Conservation (phyloP, 1,140 invertebrate species). For the Microplitis demolitor region DNA sequence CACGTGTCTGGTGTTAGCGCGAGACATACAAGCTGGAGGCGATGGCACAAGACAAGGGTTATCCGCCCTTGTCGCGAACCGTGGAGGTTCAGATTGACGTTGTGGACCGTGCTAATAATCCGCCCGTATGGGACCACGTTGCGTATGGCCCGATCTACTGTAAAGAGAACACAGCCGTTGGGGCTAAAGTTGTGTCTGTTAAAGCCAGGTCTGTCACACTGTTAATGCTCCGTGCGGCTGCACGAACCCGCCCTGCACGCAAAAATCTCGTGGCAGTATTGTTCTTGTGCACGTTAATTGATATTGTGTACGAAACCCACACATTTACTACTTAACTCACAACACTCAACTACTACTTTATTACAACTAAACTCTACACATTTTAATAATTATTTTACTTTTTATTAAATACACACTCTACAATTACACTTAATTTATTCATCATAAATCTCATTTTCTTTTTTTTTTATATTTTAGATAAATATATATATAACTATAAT, state of each 20-base stretch:
- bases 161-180: constrained; percentile 95
- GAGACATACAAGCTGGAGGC: constrained; percentile 97
- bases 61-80: constrained; percentile 88
- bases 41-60: constrained; percentile 95
- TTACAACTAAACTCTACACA: constrained; percentile 9
- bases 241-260: constrained; percentile 61
- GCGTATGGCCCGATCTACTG: constrained; percentile 96
- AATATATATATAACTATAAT: too few species aligned
- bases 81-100: constrained; percentile 97
- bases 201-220: constrained; percentile 92
- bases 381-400: not conserved
- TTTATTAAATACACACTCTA: too few species aligned
- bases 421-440: too few species aligned
- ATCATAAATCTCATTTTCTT: too few species aligned
- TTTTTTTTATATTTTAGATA: too few species aligned
- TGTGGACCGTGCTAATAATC: constrained; percentile 96
- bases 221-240: constrained; percentile 60
- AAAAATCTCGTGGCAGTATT: constrained; percentile 59
- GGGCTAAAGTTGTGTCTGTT: constrained; percentile 94
- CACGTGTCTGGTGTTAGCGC: constrained; percentile 70
- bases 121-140: constrained; percentile 94
- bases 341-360: constrained; percentile 1
- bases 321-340: constrained; percentile 31
- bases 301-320: constrained; percentile 60
- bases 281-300: constrained; percentile 63